A percentile compares a stretch with the other conserved stretches of the same genome.
These are phyloP conservation scores for Ovibos moschatus DNA, from an alignment of 2,113 vertebrate genomes.

Conservation along the genomic window DNA sequence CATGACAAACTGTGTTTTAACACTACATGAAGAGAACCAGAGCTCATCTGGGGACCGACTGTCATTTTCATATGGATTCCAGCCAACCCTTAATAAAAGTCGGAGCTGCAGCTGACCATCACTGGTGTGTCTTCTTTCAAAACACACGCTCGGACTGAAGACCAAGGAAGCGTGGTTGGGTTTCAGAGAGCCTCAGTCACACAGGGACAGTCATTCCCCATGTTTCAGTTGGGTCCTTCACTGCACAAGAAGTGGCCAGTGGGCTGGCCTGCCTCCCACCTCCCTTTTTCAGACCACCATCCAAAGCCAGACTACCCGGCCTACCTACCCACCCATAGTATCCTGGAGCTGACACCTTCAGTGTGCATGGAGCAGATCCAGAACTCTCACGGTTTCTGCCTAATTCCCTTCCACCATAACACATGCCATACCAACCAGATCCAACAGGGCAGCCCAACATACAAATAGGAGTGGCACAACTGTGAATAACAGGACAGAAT, in stretches of 20 bases:
- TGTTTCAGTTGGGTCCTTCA: neutral
- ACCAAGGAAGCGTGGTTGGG: neutral
- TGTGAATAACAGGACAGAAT: neutral
- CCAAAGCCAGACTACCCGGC: neutral
- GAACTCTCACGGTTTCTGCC: neutral
- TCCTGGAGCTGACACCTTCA: rapidly evolving
- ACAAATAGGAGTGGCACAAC: neutral
- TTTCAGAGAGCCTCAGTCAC: neutral
- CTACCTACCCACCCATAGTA: rapidly evolving
- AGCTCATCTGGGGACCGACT: neutral
- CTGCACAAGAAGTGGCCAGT: neutral
- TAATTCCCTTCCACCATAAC: rapidly evolving
- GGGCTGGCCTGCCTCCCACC: neutral
- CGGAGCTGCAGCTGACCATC: neutral
- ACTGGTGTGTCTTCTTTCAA: neutral
- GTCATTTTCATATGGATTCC: neutral
- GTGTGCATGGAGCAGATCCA: neutral
- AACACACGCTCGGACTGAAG: neutral
- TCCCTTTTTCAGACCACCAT: neutral
- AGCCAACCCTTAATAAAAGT: neutral
- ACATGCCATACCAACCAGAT: neutral
- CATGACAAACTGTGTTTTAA: neutral
- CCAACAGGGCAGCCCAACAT: neutral
- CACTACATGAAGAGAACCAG: neutral
- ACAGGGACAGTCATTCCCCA: rapidly evolving